Conservation (phyloP, 2,888 invertebrate genomes). For the Leucophora obtusa region DNA sequence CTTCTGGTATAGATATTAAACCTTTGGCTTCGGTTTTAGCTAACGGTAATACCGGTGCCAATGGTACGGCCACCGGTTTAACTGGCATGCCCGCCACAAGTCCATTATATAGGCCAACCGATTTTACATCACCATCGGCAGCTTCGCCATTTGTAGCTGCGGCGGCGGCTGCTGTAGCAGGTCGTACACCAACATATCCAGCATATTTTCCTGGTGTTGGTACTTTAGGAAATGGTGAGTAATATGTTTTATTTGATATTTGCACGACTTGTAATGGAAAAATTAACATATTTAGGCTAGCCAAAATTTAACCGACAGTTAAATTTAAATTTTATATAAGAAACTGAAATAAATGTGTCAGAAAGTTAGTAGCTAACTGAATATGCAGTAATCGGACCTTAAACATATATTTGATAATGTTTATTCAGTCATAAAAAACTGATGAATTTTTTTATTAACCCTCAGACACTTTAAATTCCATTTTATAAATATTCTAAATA, state of each 20-base stretch:
- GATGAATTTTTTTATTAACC: no score
- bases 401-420: no score
- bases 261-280: no score
- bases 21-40: constrained; percentile 67
- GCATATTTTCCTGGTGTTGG: constrained; percentile 76
- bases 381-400: no score
- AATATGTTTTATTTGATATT: not conserved
- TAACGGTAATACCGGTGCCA: constrained; percentile 72
- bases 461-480: no score
- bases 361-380: no score
- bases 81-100: constrained; percentile 75
- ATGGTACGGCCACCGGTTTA: constrained; percentile 66
- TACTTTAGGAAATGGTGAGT: constrained; percentile 74
- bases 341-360: no score
- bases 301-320: no score
- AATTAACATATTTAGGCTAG: no score
- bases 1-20: constrained; percentile 72
- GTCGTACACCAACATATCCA: constrained; percentile 74
- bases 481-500: no score
- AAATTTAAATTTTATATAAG: no score
- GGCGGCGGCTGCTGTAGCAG: constrained; percentile 74
- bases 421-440: no score
- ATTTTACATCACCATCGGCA: constrained; percentile 77
- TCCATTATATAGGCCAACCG: constrained; percentile 76
- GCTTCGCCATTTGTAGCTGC: constrained; percentile 76